phyloP scores from a whole-genome alignment of 1,140 invertebrate genomes.

The Maconellicoccus hirsutus region DNA sequence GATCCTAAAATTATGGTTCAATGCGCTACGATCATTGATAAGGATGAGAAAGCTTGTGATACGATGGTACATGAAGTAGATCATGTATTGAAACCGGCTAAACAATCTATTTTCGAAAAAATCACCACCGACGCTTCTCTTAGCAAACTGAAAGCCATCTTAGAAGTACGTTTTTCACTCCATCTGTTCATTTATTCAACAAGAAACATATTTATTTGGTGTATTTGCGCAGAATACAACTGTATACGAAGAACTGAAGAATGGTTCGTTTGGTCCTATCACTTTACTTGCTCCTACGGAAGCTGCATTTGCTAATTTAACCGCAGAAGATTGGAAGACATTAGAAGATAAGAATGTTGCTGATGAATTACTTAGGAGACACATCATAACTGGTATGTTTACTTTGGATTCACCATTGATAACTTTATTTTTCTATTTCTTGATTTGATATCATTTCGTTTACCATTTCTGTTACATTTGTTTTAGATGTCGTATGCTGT shows the following conservation, averaged over 20 bases:
- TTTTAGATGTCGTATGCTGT: slow-evolving; percentile 37
- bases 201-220: neutral
- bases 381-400: slow-evolving; percentile 36
- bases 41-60: slow-evolving; percentile 39
- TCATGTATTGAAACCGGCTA: slow-evolving; percentile 35
- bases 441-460: neutral
- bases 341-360: slow-evolving; percentile 36
- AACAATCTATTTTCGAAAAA: slow-evolving; percentile 33
- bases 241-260: slow-evolving; percentile 35
- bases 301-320: slow-evolving; percentile 36
- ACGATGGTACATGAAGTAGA: slow-evolving; percentile 39
- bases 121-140: slow-evolving; percentile 35
- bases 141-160: slow-evolving; percentile 34
- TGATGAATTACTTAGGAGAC: slow-evolving; percentile 35
- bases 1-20: slow-evolving; percentile 38
- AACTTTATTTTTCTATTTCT: neutral
- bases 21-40: slow-evolving; percentile 38
- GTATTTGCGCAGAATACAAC: slow-evolving; percentile 33
- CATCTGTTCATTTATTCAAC: no score
- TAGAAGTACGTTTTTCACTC: slow-evolving; percentile 33
- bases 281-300: slow-evolving; percentile 40
- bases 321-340: slow-evolving; percentile 33
- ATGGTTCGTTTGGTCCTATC: slow-evolving; percentile 32
- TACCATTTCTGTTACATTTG: neutral
- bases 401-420: neutral